Conservation (phyloP, 2,888 invertebrate species). For the Sphinx pinastri region DNA sequence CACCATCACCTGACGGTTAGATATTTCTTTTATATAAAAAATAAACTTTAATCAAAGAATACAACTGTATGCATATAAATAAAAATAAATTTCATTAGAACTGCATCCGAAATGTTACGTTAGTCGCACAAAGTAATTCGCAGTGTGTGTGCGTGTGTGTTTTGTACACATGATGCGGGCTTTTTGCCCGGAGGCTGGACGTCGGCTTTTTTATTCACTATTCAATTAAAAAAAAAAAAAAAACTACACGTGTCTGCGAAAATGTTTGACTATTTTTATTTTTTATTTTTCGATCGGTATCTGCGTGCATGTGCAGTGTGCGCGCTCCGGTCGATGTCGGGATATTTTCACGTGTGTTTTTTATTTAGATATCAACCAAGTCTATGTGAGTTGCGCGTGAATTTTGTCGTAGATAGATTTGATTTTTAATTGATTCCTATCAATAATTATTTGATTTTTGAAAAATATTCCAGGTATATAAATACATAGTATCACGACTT, state of each 20-base stretch:
- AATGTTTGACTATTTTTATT: conserved; percentile 3
- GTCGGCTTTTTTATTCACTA: background rate
- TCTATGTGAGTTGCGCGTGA: background rate
- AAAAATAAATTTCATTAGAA: too few relatives aligned
- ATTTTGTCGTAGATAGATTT: background rate
- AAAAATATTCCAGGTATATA: too few relatives aligned
- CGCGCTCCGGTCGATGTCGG: background rate
- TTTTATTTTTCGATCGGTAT: background rate
- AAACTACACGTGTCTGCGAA: conserved; percentile 5
- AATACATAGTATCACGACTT: too few relatives aligned
- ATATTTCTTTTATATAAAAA: too few relatives aligned
- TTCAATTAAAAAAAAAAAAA: background rate
- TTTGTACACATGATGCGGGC: background rate
- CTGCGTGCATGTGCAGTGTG: background rate
- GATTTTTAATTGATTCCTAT: background rate
- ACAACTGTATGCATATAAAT: too few relatives aligned
- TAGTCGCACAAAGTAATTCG: background rate
- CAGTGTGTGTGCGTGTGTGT: background rate
- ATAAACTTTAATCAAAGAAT: too few relatives aligned
- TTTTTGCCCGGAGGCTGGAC: background rate
- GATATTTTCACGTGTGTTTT: background rate
- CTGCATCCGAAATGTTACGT: too few relatives aligned
- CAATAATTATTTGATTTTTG: background rate
- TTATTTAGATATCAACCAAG: too few relatives aligned
- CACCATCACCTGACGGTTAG: too few relatives aligned